Evolutionary conservation across 2,888 invertebrate genomes (phyloP), one percentile per base, ranked within the genome.

Genomic region (Onthophagus sagittarius): DNA sequence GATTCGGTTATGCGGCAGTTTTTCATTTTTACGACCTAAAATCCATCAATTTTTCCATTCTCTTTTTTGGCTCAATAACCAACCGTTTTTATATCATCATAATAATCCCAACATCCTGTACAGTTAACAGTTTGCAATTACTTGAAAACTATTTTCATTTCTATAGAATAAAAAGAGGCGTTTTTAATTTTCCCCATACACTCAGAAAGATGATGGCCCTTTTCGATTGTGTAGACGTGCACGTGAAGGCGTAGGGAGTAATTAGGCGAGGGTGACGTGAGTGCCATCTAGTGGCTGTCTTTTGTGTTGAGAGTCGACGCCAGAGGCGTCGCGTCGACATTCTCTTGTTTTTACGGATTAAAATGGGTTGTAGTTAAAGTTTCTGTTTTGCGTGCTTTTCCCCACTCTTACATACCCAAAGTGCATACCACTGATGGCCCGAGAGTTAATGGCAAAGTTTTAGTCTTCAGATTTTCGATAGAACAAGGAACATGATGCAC

Each of bases 1-100:
- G 32, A 67, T 67, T 67, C 67, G 31, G 67, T 67, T 67, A 31
- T 32, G 6, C 13, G 15, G 9, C 23, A 15, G 67, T 67, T 67
- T 67, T 32, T 67, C 67, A 67, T 23, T 67, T 67, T 67, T 67
- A 67, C 67, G 67, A 23, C 31, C 67, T 5, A 15, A 15, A n/a
- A 67, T 67, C 32, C n/a, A 15, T 64, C 64, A 15, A 0, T 7
- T 7, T 7, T 15, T 13, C n/a, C n/a, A n/a, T n/a, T n/a, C 23
- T 23, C 23, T 23, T 23, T 23, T 23, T 23, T 23, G 23, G 23
- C 23, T 23, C 23, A 23, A 23, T 23, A 23, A 23, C 23, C 23
- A 23, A 23, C 23, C 23, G 23, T 23, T 23, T 23, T 23, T 23
- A 23, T 23, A 23, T 23, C 23, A 23, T 23, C 23, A 23, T 23